phyloP scores from a whole-genome alignment of 2,888 invertebrate genomes.

The Tridacna gigas region DNA sequence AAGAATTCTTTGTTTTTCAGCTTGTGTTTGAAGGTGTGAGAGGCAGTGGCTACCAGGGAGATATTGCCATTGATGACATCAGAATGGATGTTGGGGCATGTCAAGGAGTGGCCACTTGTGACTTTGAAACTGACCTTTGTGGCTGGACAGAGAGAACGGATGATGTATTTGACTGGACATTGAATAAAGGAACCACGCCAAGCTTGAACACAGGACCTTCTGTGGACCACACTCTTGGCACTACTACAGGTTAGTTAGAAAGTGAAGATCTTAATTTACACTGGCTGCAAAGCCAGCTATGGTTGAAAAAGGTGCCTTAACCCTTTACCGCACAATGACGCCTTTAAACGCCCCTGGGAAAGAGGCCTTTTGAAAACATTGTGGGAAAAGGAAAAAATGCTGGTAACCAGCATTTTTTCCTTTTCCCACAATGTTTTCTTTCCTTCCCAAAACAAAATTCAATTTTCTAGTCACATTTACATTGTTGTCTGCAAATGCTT shows the following conservation, averaged over 20 bases:
- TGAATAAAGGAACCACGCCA: slow-evolving; percentile 65
- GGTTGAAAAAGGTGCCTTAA: too few species aligned
- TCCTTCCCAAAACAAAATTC: too few species aligned
- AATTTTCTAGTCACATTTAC: too few species aligned
- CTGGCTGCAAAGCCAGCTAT: too few species aligned
- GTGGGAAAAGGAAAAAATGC: too few species aligned
- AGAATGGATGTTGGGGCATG: slow-evolving; percentile 72
- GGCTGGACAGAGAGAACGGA: slow-evolving; percentile 75
- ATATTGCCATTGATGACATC: slow-evolving; percentile 82
- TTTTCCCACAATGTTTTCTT: too few species aligned
- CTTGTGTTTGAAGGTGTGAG: slow-evolving; percentile 77
- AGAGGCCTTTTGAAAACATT: too few species aligned
- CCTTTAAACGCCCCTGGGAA: too few species aligned
- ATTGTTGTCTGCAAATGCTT: too few species aligned
- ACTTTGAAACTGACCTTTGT: slow-evolving; percentile 78
- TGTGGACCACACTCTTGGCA: slow-evolving; percentile 76
- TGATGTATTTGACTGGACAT: slow-evolving; percentile 80
- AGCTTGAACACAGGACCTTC: slow-evolving; percentile 74
- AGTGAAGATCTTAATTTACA: too few species aligned
- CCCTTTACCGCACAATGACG: too few species aligned
- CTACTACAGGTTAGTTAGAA: slow-evolving; percentile 69
- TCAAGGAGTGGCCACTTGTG: slow-evolving; percentile 72
- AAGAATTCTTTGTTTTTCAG: slow-evolving; percentile 32
- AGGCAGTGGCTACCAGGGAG: slow-evolving; percentile 76
- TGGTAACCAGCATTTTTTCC: too few species aligned